phyloP scores from a whole-genome alignment of 2,113 vertebrate genomes.

The Harpagus bidentatus region DNA sequence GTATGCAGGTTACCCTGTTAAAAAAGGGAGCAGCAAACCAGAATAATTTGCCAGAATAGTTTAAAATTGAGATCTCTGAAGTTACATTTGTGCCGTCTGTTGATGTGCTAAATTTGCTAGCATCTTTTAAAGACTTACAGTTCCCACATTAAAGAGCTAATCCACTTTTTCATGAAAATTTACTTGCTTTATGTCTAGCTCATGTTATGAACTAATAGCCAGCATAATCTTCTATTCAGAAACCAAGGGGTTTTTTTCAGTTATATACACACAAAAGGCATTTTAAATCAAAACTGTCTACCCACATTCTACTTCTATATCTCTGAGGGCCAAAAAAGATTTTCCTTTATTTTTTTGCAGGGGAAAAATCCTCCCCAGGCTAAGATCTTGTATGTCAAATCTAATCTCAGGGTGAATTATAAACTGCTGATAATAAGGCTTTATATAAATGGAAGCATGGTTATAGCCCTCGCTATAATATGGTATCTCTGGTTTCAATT shows the following conservation, averaged over 20 bases:
- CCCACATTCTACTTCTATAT: background rate
- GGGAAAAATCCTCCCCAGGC: background rate
- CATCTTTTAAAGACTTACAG: background rate
- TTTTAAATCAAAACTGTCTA: background rate
- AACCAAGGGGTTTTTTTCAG: background rate
- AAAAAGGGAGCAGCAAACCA: background rate
- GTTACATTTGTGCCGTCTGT: background rate
- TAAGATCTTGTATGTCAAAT: conserved; percentile 22
- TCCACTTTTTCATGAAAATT: background rate
- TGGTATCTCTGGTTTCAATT: conserved; percentile 51
- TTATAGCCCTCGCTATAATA: conserved; percentile 1
- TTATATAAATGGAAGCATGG: conserved; percentile 40
- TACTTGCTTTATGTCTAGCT: background rate
- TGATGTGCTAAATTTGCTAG: background rate
- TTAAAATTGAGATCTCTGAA: background rate
- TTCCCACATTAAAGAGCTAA: background rate
- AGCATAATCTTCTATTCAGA: background rate
- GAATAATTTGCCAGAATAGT: background rate
- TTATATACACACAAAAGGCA: background rate
- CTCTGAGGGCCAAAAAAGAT: background rate
- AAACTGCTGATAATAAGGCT: conserved; percentile 29
- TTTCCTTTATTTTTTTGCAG: conserved; percentile 23
- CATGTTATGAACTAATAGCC: background rate
- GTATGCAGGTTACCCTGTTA: background rate
- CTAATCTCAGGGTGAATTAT: conserved; percentile 14